Conservation (phyloP, 2,797 vertebrate species). For the Oryzias sinensis region DNA sequence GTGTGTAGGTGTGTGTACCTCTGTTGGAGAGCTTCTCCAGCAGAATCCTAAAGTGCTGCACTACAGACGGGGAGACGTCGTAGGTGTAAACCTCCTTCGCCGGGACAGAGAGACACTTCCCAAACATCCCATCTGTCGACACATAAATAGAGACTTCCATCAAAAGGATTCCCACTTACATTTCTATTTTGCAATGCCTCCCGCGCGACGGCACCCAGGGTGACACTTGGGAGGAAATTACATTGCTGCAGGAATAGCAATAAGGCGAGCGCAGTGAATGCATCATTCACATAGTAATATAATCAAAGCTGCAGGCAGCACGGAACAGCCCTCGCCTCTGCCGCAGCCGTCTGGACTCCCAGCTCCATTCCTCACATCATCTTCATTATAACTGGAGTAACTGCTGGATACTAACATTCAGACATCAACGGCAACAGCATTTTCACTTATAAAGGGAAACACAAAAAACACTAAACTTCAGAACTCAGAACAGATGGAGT, state of each 20-base stretch:
- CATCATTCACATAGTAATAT: background rate
- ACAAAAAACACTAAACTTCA: no score
- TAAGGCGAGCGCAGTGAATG: no score
- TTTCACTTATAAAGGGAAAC: no score
- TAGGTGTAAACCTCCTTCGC: constrained; percentile 81
- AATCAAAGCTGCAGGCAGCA: no score
- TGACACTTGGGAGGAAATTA: background rate
- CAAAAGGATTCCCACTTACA: background rate
- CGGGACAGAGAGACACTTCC: constrained; percentile 85
- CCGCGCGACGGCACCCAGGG: background rate
- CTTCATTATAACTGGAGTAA: no score
- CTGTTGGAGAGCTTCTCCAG: constrained; percentile 85
- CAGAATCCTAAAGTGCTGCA: constrained; percentile 82
- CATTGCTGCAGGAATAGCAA: background rate
- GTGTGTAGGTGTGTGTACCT: constrained; percentile 74
- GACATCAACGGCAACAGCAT: no score
- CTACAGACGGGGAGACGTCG: constrained; percentile 81
- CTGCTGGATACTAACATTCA: no score
- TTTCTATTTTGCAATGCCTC: background rate
- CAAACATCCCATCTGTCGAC: constrained; percentile 88
- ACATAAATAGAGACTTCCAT: constrained; percentile 15
- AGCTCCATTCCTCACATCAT: no score
- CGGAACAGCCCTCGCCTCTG: no score
- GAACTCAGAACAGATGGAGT: no score
- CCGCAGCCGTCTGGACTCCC: no score